phyloP scores from a whole-genome alignment of 2,113 vertebrate species.

The Trogon surrucura region DNA sequence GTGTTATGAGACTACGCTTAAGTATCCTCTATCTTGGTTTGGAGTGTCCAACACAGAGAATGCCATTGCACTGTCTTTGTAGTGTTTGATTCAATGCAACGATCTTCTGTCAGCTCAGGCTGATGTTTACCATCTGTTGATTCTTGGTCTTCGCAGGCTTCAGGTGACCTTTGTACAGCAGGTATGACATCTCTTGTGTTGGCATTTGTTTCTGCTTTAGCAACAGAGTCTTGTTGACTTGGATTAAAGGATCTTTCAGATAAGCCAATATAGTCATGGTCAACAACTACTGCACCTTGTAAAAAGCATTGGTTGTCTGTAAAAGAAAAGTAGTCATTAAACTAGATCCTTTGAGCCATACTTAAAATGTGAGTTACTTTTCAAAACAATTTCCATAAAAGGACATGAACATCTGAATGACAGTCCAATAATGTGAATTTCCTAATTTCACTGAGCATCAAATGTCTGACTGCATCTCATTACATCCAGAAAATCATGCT shows the following conservation, averaged over 20 bases:
- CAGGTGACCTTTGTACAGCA: background rate
- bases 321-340: slow-evolving; percentile 45
- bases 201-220: slow-evolving; percentile 12
- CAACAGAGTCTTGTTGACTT: slow-evolving; percentile 22
- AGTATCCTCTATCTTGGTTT: slow-evolving; percentile 54
- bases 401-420: background rate
- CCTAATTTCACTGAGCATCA: background rate
- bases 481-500: background rate
- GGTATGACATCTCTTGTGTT: background rate
- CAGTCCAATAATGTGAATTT: background rate
- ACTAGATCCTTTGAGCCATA: background rate
- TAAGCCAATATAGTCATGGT: slow-evolving; percentile 73
- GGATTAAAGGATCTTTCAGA: slow-evolving; percentile 54
- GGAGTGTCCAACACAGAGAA: slow-evolving; percentile 60
- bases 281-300: slow-evolving; percentile 62
- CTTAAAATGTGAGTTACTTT: background rate
- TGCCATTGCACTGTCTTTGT: slow-evolving; percentile 34
- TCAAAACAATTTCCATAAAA: background rate
- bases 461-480: background rate
- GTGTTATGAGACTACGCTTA: background rate
- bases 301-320: slow-evolving; percentile 61
- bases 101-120: slow-evolving; percentile 37
- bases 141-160: slow-evolving; percentile 49
- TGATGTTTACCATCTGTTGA: slow-evolving; percentile 33
- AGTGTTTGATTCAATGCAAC: background rate